phyloP scores from a whole-genome alignment of 2,888 invertebrate species.

The Himalopsyche kuldschensis region DNA sequence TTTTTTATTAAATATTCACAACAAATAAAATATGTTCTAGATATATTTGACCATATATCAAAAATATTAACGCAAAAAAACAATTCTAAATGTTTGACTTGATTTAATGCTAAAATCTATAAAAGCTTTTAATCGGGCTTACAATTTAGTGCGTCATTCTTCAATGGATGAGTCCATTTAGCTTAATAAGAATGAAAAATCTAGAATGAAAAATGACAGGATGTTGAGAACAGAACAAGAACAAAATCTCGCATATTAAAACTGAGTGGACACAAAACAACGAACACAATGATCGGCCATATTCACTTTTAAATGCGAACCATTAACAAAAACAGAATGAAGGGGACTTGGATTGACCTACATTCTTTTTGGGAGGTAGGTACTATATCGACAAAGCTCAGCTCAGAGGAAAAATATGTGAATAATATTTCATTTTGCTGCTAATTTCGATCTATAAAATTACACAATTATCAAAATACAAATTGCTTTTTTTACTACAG shows the following conservation, averaged over 20 bases:
- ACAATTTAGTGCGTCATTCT: neutral
- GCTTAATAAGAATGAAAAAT: neutral
- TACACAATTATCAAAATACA: too few relatives aligned
- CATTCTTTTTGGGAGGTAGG: neutral
- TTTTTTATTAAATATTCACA: too few relatives aligned
- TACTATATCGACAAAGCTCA: neutral
- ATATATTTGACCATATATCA: too few relatives aligned
- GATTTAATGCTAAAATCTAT: neutral
- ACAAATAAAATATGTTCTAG: too few relatives aligned
- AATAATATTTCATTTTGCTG: too few relatives aligned
- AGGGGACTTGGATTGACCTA: slow-evolving; percentile 18
- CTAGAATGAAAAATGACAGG: slow-evolving; percentile 16
- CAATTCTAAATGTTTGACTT: too few relatives aligned
- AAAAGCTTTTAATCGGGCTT: neutral
- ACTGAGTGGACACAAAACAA: slow-evolving; percentile 8
- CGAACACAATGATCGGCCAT: neutral
- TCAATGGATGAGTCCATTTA: neutral
- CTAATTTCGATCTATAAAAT: too few relatives aligned
- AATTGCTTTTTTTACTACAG: too few relatives aligned
- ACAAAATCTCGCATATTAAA: slow-evolving; percentile 6
- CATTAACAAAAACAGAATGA: slow-evolving; percentile 21
- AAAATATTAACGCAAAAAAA: too few relatives aligned
- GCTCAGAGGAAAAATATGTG: neutral
- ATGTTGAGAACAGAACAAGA: slow-evolving; percentile 6
- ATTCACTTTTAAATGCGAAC: slow-evolving; percentile 5